Evolutionary conservation across 2,113 vertebrate genomes (phyloP), one percentile per base, ranked within the genome.

Genomic region (Lethenteron camtschaticum): DNA sequence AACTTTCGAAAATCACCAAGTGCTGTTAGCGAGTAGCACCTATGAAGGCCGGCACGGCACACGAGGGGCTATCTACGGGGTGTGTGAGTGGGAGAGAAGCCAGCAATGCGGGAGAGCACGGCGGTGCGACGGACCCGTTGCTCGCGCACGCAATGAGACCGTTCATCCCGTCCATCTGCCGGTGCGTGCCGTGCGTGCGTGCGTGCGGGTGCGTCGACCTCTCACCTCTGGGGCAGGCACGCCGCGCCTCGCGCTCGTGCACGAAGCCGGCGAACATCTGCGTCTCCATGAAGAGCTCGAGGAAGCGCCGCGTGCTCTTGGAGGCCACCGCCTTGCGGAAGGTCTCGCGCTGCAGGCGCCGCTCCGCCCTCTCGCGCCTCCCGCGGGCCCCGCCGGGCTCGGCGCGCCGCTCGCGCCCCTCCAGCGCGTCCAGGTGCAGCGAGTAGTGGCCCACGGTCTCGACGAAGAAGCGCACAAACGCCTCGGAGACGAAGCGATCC

Each of bases 251-350:
- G 66, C 89, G 82, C 76, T 96, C 94, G 74, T 96, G 94, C 75
- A 95, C 85, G 79, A 99, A 99, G 55, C 90, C 90, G 0, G 94
- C 88, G 10, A 96, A 99, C 94, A 96, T 96, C 79, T 99, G 92
- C 0, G 94, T 96, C 56, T 96, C 90, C 94, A 99, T 96, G 80
- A 96, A 99, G 75, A 87, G 82, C 75, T 89, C 90, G 76, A 99
- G 81, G 77, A 99, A 91, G 71, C 87, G 87, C 2, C 89, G 85
- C 6, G 85, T 85, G 1, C 79, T 85, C 1, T 86, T 84, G 1
- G 94, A 99, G 2, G 80, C 83, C 56, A 92, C 91, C 6, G 83
- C 86, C n/a, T 87, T 95, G 2, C 86, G 81, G 78, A 99, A 99
- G 3, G 73, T 81, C 2, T 99, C 90, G 7, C 89, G 81, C 77